Percentiles rank a stretch among this genome's conserved stretches.
Conservation (phyloP, 2,888 invertebrate species). For the Amorpha juglandis region DNA sequence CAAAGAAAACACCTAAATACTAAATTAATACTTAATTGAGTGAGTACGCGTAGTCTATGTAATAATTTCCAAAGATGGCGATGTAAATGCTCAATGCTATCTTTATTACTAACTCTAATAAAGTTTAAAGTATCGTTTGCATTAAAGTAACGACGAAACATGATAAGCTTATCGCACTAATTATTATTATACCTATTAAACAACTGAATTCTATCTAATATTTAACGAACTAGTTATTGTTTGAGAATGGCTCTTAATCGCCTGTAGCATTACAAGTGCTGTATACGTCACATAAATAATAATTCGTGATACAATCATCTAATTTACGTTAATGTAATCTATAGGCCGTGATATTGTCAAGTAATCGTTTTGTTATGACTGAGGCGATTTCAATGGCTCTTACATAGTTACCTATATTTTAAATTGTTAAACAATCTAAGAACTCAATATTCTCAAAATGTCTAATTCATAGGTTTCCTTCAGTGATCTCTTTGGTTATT, state of each 20-base stretch:
- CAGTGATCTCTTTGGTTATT: not conserved
- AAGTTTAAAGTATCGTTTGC: constrained; percentile 44
- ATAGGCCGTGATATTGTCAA: constrained; percentile 74
- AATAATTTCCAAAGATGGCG: constrained; percentile 7
- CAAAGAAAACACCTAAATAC: constrained; percentile 15
- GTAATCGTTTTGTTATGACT: constrained; percentile 30
- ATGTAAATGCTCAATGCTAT: constrained; percentile 32
- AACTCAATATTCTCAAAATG: too few species aligned
- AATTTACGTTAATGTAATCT: constrained; percentile 31
- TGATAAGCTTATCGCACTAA: constrained; percentile 62
- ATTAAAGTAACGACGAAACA: constrained; percentile 50
- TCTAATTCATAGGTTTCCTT: too few species aligned
- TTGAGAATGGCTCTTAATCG: constrained; percentile 36
- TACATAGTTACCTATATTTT: not conserved
- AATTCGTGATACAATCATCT: constrained; percentile 15
- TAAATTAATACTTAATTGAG: constrained; percentile 22
- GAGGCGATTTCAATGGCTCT: not conserved
- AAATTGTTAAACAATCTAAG: not conserved
- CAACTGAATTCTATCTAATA: constrained; percentile 56
- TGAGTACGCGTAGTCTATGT: constrained; percentile 3
- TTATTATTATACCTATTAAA: constrained; percentile 58
- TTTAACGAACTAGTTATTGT: constrained; percentile 62
- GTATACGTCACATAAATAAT: constrained; percentile 22
- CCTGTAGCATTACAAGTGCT: constrained; percentile 1
- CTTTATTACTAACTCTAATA: constrained; percentile 30